phyloP scores from a whole-genome alignment of 2,888 invertebrate species.

The Coelopa pilipes region DNA sequence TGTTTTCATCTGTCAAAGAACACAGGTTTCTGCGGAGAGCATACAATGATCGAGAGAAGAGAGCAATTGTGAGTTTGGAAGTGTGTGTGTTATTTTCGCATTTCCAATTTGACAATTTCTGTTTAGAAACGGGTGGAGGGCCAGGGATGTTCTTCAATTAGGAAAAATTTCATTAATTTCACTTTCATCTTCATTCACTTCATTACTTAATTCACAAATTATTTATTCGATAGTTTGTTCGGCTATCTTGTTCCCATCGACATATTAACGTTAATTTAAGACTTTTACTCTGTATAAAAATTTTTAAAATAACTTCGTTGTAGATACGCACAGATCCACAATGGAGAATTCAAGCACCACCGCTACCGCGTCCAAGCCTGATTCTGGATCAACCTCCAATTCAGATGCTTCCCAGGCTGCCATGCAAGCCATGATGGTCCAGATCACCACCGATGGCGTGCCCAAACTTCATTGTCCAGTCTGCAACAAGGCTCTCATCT shows the following conservation, averaged over 20 bases:
- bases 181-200: too few relatives aligned
- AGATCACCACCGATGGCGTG: constrained; percentile 62
- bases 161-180: too few relatives aligned
- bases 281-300: too few relatives aligned
- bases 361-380: too few relatives aligned
- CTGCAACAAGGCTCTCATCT: constrained; percentile 58
- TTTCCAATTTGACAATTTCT: background rate
- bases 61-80: background rate
- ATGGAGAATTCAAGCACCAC: too few relatives aligned
- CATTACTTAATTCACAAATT: too few relatives aligned
- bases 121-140: background rate
- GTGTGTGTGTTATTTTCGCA: background rate
- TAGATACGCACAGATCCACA: too few relatives aligned
- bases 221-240: too few relatives aligned
- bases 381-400: constrained; percentile 16
- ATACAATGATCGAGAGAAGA: background rate
- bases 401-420: constrained; percentile 36
- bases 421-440: constrained; percentile 54
- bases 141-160: too few relatives aligned
- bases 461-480: constrained; percentile 63
- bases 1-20: background rate
- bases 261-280: too few relatives aligned
- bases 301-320: too few relatives aligned
- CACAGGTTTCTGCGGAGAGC: background rate
- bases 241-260: too few relatives aligned